Conservation (phyloP, 2,888 invertebrate genomes). For the Cheilosia vernalis region DNA sequence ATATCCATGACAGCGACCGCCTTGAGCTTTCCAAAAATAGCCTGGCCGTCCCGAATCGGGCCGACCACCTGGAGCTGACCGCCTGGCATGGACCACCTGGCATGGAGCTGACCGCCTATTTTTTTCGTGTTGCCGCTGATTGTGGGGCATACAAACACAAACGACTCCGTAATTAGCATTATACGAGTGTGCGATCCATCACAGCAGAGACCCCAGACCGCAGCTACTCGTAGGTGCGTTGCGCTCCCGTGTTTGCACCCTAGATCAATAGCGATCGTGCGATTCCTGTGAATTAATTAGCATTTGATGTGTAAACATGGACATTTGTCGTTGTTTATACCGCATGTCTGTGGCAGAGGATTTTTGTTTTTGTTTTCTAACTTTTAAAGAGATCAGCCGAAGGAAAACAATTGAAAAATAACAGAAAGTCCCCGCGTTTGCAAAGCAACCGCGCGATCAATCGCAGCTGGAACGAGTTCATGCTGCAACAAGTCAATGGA, state of each 20-base stretch:
- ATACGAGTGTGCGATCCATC: conserved; percentile 2
- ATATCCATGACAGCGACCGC: conserved; percentile 29
- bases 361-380: no score
- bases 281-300: conserved; percentile 64
- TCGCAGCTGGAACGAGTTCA: conserved; percentile 66
- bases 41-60: conserved; percentile 16
- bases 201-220: background rate
- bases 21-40: conserved; percentile 53
- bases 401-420: conserved; percentile 34
- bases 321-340: conserved; percentile 62
- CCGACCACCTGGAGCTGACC: conserved; percentile 39
- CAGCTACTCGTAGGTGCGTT: conserved; percentile 13
- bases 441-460: conserved; percentile 9
- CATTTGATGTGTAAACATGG: conserved; percentile 67
- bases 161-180: conserved; percentile 31
- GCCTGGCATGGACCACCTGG: conserved; percentile 60
- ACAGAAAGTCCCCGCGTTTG: conserved; percentile 23
- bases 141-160: conserved; percentile 15
- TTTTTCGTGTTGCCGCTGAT: background rate
- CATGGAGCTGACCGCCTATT: conserved; percentile 9
- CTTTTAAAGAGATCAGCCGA: conserved; percentile 18
- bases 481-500: conserved; percentile 56
- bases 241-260: conserved; percentile 34
- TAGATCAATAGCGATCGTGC: conserved; percentile 49
- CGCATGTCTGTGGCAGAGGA: background rate